A percentile compares a stretch with the other conserved stretches of the same genome.
phyloP scores from a whole-genome alignment of 2,888 invertebrate genomes.

The Icerya purchasi region DNA sequence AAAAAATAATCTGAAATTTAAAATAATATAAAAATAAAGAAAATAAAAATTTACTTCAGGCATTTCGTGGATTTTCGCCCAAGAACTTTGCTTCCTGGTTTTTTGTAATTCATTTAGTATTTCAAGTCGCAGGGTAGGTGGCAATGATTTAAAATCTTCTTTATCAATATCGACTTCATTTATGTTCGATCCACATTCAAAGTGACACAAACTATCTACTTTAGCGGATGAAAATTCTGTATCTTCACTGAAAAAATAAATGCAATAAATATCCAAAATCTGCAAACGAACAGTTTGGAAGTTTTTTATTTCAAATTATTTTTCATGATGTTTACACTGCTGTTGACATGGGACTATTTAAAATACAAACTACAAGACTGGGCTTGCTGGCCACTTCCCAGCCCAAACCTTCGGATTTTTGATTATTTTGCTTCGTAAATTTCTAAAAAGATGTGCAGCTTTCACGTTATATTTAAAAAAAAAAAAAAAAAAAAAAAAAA shows the following conservation, averaged over 20 bases:
- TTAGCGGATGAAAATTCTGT: slow-evolving; percentile 3
- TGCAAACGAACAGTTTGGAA: background rate
- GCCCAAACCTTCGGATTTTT: too few relatives aligned
- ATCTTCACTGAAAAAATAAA: slow-evolving; percentile 3
- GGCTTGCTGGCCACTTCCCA: too few relatives aligned
- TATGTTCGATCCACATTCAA: slow-evolving; percentile 31
- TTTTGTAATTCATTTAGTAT: slow-evolving; percentile 77
- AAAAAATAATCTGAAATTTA: too few relatives aligned
- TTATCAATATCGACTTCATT: slow-evolving; percentile 62
- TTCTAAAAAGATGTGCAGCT: too few relatives aligned
- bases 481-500: too few relatives aligned
- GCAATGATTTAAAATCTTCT: slow-evolving; percentile 53
- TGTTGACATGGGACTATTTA: too few relatives aligned
- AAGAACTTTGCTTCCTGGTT: slow-evolving; percentile 71
- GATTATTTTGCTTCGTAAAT: too few relatives aligned
- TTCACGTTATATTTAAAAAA: too few relatives aligned
- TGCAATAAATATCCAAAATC: background rate
- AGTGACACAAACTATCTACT: slow-evolving; percentile 12
- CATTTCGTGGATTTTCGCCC: slow-evolving; percentile 64
- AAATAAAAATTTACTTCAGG: slow-evolving; percentile 43
- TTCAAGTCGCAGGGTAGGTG: slow-evolving; percentile 79
- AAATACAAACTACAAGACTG: too few relatives aligned
- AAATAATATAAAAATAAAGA: too few relatives aligned
- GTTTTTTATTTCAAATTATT: background rate
- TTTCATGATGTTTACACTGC: background rate